These are phyloP conservation scores for Zaprionus ornatus DNA, from an alignment of 1,140 invertebrate genomes.

Conservation along the genomic window DNA sequence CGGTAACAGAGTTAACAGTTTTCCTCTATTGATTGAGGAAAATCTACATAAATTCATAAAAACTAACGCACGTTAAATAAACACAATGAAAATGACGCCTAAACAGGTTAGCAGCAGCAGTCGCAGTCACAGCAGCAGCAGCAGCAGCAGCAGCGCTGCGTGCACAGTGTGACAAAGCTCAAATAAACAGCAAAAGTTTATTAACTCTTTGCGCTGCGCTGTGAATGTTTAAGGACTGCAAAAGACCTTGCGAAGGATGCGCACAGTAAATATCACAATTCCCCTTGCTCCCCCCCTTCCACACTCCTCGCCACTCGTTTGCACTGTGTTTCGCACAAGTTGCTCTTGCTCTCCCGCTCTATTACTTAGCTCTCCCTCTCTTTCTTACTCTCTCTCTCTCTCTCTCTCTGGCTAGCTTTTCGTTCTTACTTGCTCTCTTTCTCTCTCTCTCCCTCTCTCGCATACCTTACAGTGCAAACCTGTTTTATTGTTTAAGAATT, in stretches of 20 bases:
- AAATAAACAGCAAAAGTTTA: background rate
- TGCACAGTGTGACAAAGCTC: conserved; percentile 30
- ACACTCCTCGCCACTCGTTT: background rate
- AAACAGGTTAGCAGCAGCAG: conserved; percentile 34
- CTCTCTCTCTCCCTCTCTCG: background rate
- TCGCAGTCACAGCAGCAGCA: background rate
- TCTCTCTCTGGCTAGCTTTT: background rate
- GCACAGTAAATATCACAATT: conserved; percentile 20
- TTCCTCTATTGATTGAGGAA: conserved; percentile 31
- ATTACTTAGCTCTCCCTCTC: background rate
- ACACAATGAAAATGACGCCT: conserved; percentile 13
- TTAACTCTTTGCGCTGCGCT: background rate
- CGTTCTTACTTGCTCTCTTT: conserved; percentile 6
- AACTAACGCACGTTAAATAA: conserved; percentile 20
- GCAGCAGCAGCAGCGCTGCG: background rate
- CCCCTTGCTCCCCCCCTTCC: background rate
- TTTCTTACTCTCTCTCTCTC: background rate
- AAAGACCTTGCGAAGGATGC: conserved; percentile 49
- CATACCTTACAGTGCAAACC: conserved; percentile 42
- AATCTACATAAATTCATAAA: conserved; percentile 19
- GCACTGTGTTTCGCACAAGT: conserved; percentile 29
- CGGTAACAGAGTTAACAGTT: background rate
- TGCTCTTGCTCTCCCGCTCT: conserved; percentile 16
- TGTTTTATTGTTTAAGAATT: conserved; percentile 52
- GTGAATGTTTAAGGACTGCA: conserved; percentile 13